Percentiles rank a stretch among this genome's conserved stretches.
phyloP scores from a whole-genome alignment of 2,888 invertebrate species.

The Mycogona germanica region DNA sequence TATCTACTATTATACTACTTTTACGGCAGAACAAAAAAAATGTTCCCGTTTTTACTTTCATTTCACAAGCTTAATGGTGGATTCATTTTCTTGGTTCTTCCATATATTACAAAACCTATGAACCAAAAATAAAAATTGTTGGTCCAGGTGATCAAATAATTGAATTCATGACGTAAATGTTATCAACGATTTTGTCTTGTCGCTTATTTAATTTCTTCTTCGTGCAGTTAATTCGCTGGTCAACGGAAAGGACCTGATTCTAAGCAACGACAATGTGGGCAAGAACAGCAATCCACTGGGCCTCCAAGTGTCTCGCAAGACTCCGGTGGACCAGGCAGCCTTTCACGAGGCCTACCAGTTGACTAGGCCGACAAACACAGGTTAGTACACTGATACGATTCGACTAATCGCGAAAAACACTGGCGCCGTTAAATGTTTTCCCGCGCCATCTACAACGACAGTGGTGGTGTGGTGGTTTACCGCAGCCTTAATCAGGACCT shows the following conservation, averaged over 20 bases:
- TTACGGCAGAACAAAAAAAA: too few relatives aligned
- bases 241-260: slow-evolving; percentile 4
- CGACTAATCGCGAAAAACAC: background rate
- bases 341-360: slow-evolving; percentile 16
- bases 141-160: too few relatives aligned
- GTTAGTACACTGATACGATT: background rate
- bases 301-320: background rate
- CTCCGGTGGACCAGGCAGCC: slow-evolving; percentile 11
- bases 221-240: slow-evolving; percentile 3
- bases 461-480: too few relatives aligned
- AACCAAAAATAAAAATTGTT: too few relatives aligned
- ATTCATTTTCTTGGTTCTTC: too few relatives aligned
- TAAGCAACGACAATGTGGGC: slow-evolving; percentile 2
- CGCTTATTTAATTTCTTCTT: background rate
- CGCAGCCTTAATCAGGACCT: too few relatives aligned
- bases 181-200: too few relatives aligned
- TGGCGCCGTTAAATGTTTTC: background rate
- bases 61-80: too few relatives aligned
- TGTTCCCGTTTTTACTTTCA: too few relatives aligned
- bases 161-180: too few relatives aligned
- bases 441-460: background rate
- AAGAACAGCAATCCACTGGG: background rate
- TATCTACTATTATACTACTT: too few relatives aligned
- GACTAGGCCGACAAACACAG: slow-evolving; percentile 8
- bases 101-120: too few relatives aligned